Base-by-base conservation (phyloP, 2,888 invertebrate genomes). In the Drosophila parthenogenetica region DNA sequence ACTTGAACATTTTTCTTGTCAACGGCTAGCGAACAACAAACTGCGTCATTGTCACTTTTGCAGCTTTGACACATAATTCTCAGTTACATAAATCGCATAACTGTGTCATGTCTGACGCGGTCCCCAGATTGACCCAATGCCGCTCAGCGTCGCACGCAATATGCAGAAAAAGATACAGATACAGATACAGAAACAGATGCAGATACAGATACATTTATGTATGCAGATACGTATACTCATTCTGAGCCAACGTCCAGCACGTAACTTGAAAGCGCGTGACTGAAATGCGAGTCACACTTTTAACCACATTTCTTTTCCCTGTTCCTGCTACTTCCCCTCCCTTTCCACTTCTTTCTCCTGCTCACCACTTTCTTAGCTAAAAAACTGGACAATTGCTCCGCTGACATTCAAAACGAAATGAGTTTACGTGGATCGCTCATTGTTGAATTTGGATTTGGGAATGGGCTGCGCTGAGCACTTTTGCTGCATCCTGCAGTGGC, bases 11-110 rank as follows among this genome's bases (percentile, higher is more conserved):
- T 78, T 74, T 73, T 74, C 70, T 73, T 87, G 66, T 77, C 81
- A 76, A 73, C 43, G 11, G 51, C 61, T 53, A 58, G 53, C 17
- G 40, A 13, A 8, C 35, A 35, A 66, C 73, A 72, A 68, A 78
- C 89, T 81, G 76, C 73, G 66, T 78, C 73, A 85, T 89, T 89
- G 87, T 87, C 85, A 73, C 66, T 70, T 53, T 69, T 61, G 71
- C 71, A 43, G 77, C 81, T 79, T 86, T 81, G 79, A 79, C 89
- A 84, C 89, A 87, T 81, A 84, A 81, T 89, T 85, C 72, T 68
- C 72, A 72, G 87, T 87, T 81, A 79, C 87, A 86, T 89, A 86
- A 86, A 89, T 87, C 89, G 85, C 85, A 89, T 84, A 86, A 89
- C 89, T 85, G 87, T 85, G 89, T 69, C 85, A 89, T 75, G 85